Evolutionary conservation across 2,888 invertebrate genomes (phyloP), one percentile per base, ranked within the genome.

Genomic region (Cerceris ruficornis): DNA sequence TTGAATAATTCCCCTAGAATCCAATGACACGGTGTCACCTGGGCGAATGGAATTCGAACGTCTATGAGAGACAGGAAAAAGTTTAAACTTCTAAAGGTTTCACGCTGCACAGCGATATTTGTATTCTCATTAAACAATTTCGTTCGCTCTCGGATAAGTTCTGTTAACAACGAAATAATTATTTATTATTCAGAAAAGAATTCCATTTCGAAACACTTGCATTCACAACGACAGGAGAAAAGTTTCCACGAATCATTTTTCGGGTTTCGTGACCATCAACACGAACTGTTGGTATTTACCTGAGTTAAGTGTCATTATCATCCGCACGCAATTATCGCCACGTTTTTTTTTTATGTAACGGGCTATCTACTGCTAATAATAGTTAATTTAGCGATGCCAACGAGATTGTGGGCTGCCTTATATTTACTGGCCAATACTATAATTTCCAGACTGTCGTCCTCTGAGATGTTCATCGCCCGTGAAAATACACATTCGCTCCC

Each of bases 1-100:
- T 86, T 87, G 87, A 88, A 88, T 88, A 88, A 88, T 88, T 88
- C 86, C 80, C 80, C 77, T 79, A 74, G 86, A 84, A 80, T 85
- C 84, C 84, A 83, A 77, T 81, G 85, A 77, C 81, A 83, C 81
- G 82, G 80, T 86, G 86, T 86, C 86, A 86, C 86, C 85, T 86
- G 86, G 85, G 69, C 75, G 86, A 86, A 83, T 85, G 83, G 81
- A 84, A 86, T 84, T 82, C 77, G 79, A 81, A 75, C 83, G 73
- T 67, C 75, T 64, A 54, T 69, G 75, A 60, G 69, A 74, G 67
- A 67, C 58, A 69, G 65, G 71, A 68, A 70, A 72, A 77, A 73
- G 77, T 60, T 80, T 69, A 65, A 73, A 84, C 78, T 78, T 76
- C 43, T 54, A 54, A 50, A 64, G 61, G 41, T 43, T 55, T 14